phyloP scores from a whole-genome alignment of 2,797 vertebrate species.

The Microctenopoma steveboyesi region DNA sequence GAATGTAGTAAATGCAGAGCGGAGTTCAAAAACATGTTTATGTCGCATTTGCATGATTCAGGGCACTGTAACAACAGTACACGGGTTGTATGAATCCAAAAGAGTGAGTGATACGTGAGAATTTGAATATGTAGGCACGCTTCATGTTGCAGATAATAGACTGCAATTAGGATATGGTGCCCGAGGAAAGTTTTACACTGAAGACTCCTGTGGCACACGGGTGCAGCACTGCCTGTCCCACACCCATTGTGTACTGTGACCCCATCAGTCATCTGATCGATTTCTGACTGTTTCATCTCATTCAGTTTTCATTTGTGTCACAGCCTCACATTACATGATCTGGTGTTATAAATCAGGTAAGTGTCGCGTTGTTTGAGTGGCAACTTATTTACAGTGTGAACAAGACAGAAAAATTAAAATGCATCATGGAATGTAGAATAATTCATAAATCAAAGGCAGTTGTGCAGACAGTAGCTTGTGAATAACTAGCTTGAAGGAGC shows the following conservation, averaged over 20 bases:
- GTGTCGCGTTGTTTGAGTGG: constrained; percentile 25
- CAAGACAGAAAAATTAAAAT: constrained; percentile 19
- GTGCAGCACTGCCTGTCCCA: constrained; percentile 33
- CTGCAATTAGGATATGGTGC: constrained; percentile 41
- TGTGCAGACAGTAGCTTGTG: constrained; percentile 3
- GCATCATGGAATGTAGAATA: constrained; percentile 11
- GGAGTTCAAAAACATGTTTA: neutral
- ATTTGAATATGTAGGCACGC: neutral
- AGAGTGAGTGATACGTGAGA: neutral
- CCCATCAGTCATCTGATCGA: constrained; percentile 54
- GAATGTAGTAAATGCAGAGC: neutral
- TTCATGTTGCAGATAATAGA: constrained; percentile 10
- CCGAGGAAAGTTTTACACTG: constrained; percentile 40
- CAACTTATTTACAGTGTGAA: constrained; percentile 35
- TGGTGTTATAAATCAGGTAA: constrained; percentile 16
- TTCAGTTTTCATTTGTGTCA: constrained; percentile 26
- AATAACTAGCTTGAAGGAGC: constrained; percentile 27
- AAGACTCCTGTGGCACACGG: constrained; percentile 45
- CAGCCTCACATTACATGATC: constrained; percentile 32
- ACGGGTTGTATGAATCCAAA: constrained; percentile 10
- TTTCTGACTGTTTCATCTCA: constrained; percentile 33
- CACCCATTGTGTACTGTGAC: constrained; percentile 64
- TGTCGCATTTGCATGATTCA: neutral
- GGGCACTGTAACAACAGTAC: neutral
- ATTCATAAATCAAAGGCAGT: constrained; percentile 11